Percentiles rank a stretch among this genome's conserved stretches.
These are phyloP conservation scores for Margarornis squamiger DNA, from an alignment of 2,797 vertebrate genomes.

Conservation along the genomic window DNA sequence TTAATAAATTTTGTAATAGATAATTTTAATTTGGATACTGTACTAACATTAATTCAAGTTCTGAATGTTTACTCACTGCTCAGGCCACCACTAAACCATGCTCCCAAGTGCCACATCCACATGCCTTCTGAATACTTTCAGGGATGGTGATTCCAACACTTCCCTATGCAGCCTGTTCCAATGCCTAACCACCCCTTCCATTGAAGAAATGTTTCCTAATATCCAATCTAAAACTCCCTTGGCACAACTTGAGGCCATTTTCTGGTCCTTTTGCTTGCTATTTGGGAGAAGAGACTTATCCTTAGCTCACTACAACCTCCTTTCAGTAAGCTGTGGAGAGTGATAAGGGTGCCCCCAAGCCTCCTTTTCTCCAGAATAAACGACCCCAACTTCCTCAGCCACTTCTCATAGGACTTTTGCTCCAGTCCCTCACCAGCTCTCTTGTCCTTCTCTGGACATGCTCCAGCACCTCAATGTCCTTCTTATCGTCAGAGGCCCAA, in stretches of 20 bases:
- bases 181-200: not conserved
- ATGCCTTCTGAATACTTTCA: not conserved
- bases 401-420: too few relatives aligned
- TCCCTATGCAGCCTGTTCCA: not conserved
- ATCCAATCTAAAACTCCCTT: not conserved
- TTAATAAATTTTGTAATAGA: not conserved
- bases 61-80: not conserved
- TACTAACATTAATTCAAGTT: not conserved
- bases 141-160: not conserved
- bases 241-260: not conserved
- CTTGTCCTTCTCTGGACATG: accelerated
- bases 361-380: not conserved
- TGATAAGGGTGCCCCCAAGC: not conserved
- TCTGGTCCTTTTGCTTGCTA: too few relatives aligned
- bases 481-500: not conserved
- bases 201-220: not conserved
- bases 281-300: not conserved
- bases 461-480: not conserved
- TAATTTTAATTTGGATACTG: not conserved
- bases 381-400: not conserved
- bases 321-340: not conserved
- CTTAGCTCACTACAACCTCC: too few relatives aligned
- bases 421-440: not conserved
- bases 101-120: not conserved
- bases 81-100: not conserved